Evolutionary conservation across 1,140 invertebrate species (phyloP), one percentile per base, ranked within the genome.

Genomic region (Drosophila micromelanica): DNA sequence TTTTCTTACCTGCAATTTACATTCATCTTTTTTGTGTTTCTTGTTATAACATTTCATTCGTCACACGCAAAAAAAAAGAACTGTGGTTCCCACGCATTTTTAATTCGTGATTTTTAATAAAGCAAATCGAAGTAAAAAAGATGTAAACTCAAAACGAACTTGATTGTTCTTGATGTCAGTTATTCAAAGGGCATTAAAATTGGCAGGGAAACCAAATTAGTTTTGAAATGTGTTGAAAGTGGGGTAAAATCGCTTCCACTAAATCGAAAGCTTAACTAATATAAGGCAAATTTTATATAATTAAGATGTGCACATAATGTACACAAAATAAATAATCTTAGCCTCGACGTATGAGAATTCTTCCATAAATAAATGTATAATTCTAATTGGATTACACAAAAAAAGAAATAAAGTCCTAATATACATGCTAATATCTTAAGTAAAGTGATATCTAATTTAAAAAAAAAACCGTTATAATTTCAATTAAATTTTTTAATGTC

Each of bases 11-110:
- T 74, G 61, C 57, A 49, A 79, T 68, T 80, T 69, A 45, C 40
- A 52, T 56, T 62, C 54, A 17, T 43, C 64, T 49, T 20, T 61
- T 17, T 17, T 17, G 12, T 64, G 42, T 80, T 45, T 67, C 45
- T 60, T 61, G 57, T 68, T 61, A 61, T 40, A 68, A 86, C 62
- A 59, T 42, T 57, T 52, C 52, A 86, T 51, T 75, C 78, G 69
- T 76, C 73, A 74, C 87, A 86, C 86, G 81, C 81, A 85, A 85
- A 72, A 65, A 65, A 72, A 20, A 32, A 30, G 13, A 64, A 23
- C 45, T 68, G 9, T 38, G 51, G 69, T 90, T 90, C 86, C 86
- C 86, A 90, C 86, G 86, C 86, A 90, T 81, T 84, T 86, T 78
- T 59, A 84, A 72, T 73, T 90, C 86, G 86, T 90, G 86, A 59